These are phyloP conservation scores for Bergia puertoricense DNA, from an alignment of 92 coral and sea anemone species.

Conservation along the genomic window DNA sequence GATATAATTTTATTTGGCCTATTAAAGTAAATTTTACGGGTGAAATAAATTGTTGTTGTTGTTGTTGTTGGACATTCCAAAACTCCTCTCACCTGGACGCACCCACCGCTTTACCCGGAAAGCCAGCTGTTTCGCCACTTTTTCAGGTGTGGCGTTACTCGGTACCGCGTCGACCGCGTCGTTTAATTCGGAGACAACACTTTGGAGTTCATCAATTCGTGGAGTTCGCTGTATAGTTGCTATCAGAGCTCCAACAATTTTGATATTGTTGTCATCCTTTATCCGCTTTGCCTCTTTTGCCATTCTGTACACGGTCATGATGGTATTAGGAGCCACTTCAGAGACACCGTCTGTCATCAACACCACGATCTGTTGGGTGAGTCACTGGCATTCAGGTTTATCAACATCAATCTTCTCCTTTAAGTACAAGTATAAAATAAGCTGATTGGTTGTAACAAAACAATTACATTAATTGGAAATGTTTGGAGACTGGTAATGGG, in stretches of 20 bases:
- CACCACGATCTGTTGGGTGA: background rate
- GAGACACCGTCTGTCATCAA: background rate
- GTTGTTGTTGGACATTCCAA: no score
- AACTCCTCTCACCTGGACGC: constrained; percentile 1
- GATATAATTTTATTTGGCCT: no score
- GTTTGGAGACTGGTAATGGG: no score
- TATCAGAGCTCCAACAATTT: constrained; percentile 8
- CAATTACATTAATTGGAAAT: no score
- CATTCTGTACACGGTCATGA: background rate
- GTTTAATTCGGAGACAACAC: background rate
- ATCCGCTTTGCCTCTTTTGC: background rate
- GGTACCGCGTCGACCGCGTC: constrained; percentile 6
- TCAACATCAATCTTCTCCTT: background rate
- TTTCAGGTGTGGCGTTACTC: background rate
- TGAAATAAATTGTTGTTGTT: no score
- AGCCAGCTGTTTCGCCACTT: constrained; percentile 4
- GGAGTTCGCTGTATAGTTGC: background rate
- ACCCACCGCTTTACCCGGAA: constrained; percentile 9
- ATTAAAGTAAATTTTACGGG: no score
- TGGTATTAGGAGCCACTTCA: background rate
- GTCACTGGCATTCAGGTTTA: background rate
- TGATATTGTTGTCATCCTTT: constrained; percentile 7
- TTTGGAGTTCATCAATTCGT: constrained; percentile 15
- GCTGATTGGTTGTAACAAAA: no score
- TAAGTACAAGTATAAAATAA: no score